Evolutionary conservation across 2,113 vertebrate genomes (phyloP).

Genomic region (Siniperca knerii): DNA sequence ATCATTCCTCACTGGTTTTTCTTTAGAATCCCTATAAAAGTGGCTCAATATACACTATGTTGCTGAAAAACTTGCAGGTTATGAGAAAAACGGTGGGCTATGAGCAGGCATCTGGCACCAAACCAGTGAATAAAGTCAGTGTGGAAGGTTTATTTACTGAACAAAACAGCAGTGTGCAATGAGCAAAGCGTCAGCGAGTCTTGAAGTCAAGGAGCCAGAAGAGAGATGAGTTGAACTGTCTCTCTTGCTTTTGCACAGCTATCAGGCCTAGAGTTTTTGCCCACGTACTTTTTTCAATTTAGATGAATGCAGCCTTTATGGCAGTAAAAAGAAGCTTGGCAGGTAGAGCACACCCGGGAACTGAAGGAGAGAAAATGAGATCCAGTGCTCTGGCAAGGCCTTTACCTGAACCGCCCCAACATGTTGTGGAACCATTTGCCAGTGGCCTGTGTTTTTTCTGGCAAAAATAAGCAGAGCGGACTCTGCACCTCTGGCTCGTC

Average conservation of each 20-base stretch:
- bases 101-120: constrained; percentile 47
- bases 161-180: constrained; percentile 68
- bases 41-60: not conserved
- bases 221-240: constrained; percentile 67
- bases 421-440: constrained; percentile 70
- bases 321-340: constrained; percentile 76
- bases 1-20: constrained; percentile 29
- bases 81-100: constrained; percentile 5
- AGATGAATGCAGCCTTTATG: constrained; percentile 83
- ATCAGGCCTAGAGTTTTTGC: constrained; percentile 63
- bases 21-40: not conserved
- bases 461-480: constrained; percentile 47
- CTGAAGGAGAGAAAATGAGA: constrained; percentile 80
- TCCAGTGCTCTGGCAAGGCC: constrained; percentile 82
- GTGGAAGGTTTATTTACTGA: constrained; percentile 62
- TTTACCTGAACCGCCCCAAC: constrained; percentile 77
- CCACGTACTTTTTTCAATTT: constrained; percentile 77
- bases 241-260: constrained; percentile 58
- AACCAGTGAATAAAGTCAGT: constrained; percentile 59
- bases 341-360: constrained; percentile 77
- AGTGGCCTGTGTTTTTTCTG: constrained; percentile 75
- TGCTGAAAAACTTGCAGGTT: constrained; percentile 3
- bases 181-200: constrained; percentile 40
- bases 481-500: constrained; percentile 31
- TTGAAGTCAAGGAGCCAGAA: constrained; percentile 45